Conservation (phyloP, 2,888 invertebrate genomes). For the Emesis furor region DNA sequence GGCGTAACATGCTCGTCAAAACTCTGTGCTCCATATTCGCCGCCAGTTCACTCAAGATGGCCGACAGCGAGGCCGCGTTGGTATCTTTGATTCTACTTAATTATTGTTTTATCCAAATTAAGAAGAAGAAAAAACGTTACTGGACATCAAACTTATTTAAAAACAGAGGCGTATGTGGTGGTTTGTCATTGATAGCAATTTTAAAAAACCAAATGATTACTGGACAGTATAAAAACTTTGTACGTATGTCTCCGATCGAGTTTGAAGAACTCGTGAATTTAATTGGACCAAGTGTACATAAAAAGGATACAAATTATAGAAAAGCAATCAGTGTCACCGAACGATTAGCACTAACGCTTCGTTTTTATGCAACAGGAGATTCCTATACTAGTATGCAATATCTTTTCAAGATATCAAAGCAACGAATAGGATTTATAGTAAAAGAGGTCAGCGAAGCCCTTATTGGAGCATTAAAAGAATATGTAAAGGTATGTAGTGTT, state of each 20-base stretch:
- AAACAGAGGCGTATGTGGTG: slow-evolving; percentile 64
- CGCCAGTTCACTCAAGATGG: slow-evolving; percentile 13
- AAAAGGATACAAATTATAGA: slow-evolving; percentile 64
- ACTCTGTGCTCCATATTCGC: slow-evolving; percentile 46
- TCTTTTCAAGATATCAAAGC: slow-evolving; percentile 64
- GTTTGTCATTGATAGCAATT: slow-evolving; percentile 53
- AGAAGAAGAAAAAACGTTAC: slow-evolving; percentile 71
- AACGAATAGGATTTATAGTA: slow-evolving; percentile 59
- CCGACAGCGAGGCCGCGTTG: slow-evolving; percentile 47
- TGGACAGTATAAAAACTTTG: slow-evolving; percentile 69
- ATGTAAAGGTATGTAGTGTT: slow-evolving; percentile 58
- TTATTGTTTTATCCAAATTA: slow-evolving; percentile 71
- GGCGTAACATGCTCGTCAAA: slow-evolving; percentile 46
- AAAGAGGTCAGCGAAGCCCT: slow-evolving; percentile 63
- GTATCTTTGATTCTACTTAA: slow-evolving; percentile 57
- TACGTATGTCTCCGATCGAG: slow-evolving; percentile 66
- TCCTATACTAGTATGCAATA: slow-evolving; percentile 63
- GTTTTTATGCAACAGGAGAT: slow-evolving; percentile 50
- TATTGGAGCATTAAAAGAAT: slow-evolving; percentile 60
- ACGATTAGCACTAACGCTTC: slow-evolving; percentile 57
- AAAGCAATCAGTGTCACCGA: slow-evolving; percentile 64
- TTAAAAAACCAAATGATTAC: slow-evolving; percentile 59
- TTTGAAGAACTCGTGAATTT: slow-evolving; percentile 69
- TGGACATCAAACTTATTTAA: slow-evolving; percentile 69
- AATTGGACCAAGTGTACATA: slow-evolving; percentile 64